These are phyloP conservation scores for Agrilus planipennis DNA, from an alignment of 1,140 invertebrate genomes.

Conservation along the genomic window DNA sequence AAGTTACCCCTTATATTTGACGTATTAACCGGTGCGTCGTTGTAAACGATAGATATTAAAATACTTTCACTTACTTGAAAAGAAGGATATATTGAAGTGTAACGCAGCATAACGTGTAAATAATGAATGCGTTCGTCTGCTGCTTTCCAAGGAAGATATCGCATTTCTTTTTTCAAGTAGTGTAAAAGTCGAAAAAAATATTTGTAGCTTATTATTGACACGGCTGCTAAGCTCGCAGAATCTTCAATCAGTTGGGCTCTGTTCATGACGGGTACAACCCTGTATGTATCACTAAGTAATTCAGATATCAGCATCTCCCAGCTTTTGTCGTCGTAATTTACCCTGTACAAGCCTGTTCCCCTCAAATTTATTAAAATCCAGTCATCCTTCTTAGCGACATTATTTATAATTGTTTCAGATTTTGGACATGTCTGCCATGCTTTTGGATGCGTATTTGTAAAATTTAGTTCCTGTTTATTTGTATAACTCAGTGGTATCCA, in stretches of 20 bases:
- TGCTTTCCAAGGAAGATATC: slow-evolving; percentile 55
- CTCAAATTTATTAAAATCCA: slow-evolving; percentile 54
- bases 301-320: slow-evolving; percentile 53
- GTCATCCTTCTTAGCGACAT: slow-evolving; percentile 32
- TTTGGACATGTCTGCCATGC: slow-evolving; percentile 42
- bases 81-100: no score
- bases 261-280: slow-evolving; percentile 53
- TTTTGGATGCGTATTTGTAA: slow-evolving; percentile 38
- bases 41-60: no score
- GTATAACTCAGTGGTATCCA: slow-evolving; percentile 45
- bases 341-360: slow-evolving; percentile 56
- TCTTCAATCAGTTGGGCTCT: slow-evolving; percentile 72
- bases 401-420: slow-evolving; percentile 15
- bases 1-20: no score
- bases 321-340: slow-evolving; percentile 70
- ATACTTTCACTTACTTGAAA: no score
- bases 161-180: slow-evolving; percentile 51
- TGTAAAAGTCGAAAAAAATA: slow-evolving; percentile 46
- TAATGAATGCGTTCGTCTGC: slow-evolving; percentile 44
- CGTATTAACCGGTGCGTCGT: no score
- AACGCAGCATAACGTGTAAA: no score
- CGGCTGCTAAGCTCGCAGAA: slow-evolving; percentile 60
- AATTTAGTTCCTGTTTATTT: slow-evolving; percentile 27
- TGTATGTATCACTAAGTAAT: slow-evolving; percentile 40
- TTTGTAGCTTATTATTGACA: slow-evolving; percentile 51